Base-by-base conservation (phyloP, 2,888 invertebrate species). In the Diaperis boleti region DNA sequence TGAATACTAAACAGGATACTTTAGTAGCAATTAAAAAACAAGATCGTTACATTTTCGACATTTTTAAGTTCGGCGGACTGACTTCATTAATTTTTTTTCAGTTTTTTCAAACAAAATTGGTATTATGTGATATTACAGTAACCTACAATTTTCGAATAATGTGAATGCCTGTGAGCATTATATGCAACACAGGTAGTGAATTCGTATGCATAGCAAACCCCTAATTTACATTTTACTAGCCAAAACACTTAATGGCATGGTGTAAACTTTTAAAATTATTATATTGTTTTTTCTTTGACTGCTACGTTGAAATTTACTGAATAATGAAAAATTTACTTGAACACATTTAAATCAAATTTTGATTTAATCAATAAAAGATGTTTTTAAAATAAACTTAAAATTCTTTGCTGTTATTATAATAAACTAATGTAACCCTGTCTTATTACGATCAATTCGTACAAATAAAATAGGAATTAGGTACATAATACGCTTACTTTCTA, bases 161-260 rank as follows among this genome's bases (percentile, higher is more conserved):
- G 7, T 44, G 13, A 29, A 47, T 11, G 47, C 47, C 47, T 29
- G 29, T 31, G n/a, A 15, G 47, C 47, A 14, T 22, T 13, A n/a
- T 44, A 22, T 47, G 47, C 13, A 47, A 47, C 47, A 47, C 47
- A 47, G 47, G 47, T 47, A 47, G 47, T 29, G 13, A 29, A 47
- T 17, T 11, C 13, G 6, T 17, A 29, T 29, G 22, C 14, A 29
- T 5, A 31, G 17, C 31, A 31, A 47, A 47, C 47, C 47, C 31
- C n/a, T 47, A 47, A 47, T 47, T 47, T 47, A 29, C 47, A 47
- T 47, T 14, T 45, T 26, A 29, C 29, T 10, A 47, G 10, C 20
- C 15, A 20, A 31, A 47, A 47, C 31, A 33, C 33, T 33, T 33
- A 47, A 47, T 47, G 26, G n/a, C 10, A 47, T 47, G 31, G 29